A percentile compares a stretch with the other conserved stretches of the same genome.
These are phyloP conservation scores for Pachypanchax playfairii DNA, from an alignment of 2,113 vertebrate genomes.

Conservation along the genomic window DNA sequence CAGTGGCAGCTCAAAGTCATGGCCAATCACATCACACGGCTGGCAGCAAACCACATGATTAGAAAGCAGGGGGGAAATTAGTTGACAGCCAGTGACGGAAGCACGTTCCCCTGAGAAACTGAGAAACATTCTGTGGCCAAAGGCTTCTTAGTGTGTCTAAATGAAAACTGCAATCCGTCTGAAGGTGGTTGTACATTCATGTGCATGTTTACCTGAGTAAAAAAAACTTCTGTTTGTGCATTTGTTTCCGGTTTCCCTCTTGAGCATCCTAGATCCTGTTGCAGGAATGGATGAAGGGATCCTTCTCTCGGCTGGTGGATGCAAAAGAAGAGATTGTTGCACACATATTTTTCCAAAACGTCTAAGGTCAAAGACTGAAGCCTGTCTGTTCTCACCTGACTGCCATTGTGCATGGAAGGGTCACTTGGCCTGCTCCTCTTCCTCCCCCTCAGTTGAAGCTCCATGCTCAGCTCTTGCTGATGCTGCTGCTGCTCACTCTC, in stretches of 20 bases:
- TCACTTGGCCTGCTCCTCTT: constrained; percentile 74
- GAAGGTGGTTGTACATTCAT: constrained; percentile 4
- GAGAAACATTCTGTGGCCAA: constrained; percentile 3
- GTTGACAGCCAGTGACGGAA: constrained; percentile 16
- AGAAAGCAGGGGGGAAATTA: constrained; percentile 18
- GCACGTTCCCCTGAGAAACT: constrained; percentile 9
- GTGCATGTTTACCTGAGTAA: constrained; percentile 69
- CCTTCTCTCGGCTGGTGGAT: constrained; percentile 58
- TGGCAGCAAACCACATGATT: constrained; percentile 78
- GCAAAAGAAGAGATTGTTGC: constrained; percentile 7
- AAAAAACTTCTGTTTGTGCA: constrained; percentile 64
- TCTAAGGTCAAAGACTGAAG: background rate
- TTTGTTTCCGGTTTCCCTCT: constrained; percentile 61
- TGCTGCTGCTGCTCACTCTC: constrained; percentile 70
- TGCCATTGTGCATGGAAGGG: constrained; percentile 32
- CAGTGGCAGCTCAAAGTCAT: constrained; percentile 85
- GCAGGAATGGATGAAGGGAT: constrained; percentile 83
- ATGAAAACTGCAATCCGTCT: background rate
- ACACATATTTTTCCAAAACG: constrained; percentile 3
- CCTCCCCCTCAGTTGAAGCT: constrained; percentile 77
- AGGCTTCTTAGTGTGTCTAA: constrained; percentile 1
- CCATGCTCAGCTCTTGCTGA: constrained; percentile 76
- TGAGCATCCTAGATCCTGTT: constrained; percentile 78
- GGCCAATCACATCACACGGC: constrained; percentile 80
- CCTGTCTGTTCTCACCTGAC: constrained; percentile 54